A percentile compares a stretch with the other conserved stretches of the same genome.
These are phyloP conservation scores for Clitarchus hookeri DNA, from an alignment of 2,888 invertebrate genomes.

Conservation along the genomic window DNA sequence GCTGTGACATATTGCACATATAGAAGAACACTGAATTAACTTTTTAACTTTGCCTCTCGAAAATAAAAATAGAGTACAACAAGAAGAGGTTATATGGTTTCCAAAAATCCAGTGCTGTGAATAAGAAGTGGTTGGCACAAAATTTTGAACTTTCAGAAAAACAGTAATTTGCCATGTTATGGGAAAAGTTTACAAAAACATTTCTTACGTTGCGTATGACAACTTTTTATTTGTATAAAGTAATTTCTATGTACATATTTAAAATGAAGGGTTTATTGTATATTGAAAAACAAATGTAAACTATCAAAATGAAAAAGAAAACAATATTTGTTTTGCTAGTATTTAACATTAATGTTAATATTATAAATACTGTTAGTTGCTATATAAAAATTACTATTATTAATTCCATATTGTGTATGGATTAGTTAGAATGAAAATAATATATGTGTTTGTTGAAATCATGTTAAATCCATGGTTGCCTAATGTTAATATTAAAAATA, in stretches of 20 bases:
- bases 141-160: neutral
- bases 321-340: slow-evolving; percentile 27
- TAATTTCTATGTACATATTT: slow-evolving; percentile 16
- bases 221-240: slow-evolving; percentile 1
- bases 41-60: neutral
- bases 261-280: slow-evolving; percentile 15
- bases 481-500: slow-evolving; percentile 18
- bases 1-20: neutral
- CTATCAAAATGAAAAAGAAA: slow-evolving; percentile 18
- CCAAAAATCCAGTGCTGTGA: neutral
- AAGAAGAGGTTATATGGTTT: neutral
- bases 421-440: slow-evolving; percentile 30
- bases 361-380: slow-evolving; percentile 22
- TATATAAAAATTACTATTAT: slow-evolving; percentile 22
- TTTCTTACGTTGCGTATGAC: slow-evolving; percentile 16
- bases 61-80: neutral
- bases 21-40: neutral
- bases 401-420: slow-evolving; percentile 37
- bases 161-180: neutral
- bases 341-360: slow-evolving; percentile 24
- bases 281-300: slow-evolving; percentile 20
- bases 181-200: neutral
- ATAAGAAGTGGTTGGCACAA: neutral
- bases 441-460: slow-evolving; percentile 30
- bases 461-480: slow-evolving; percentile 27